phyloP scores from a whole-genome alignment of 1,140 invertebrate species.

The Drosophila pectinifera region DNA sequence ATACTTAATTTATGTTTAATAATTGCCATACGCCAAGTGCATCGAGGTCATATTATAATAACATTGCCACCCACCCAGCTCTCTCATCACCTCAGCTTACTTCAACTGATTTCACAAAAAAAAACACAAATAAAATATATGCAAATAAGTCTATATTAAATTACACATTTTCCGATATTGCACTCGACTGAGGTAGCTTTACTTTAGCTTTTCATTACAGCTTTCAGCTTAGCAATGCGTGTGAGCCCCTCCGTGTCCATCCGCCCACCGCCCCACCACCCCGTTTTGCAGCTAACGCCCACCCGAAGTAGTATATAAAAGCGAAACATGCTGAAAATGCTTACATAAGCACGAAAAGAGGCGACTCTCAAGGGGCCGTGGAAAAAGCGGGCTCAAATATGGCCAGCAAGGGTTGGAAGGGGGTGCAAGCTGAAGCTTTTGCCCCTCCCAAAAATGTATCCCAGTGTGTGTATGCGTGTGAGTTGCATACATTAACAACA shows the following conservation, averaged over 20 bases:
- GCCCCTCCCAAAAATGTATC: constrained; percentile 17
- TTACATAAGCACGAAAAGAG: constrained; percentile 70
- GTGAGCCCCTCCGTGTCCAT: constrained; percentile 14
- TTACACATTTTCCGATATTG: background rate
- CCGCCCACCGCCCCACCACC: background rate
- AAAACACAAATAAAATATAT: background rate
- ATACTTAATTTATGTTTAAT: constrained; percentile 22
- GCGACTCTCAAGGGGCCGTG: constrained; percentile 34
- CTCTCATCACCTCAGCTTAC: background rate
- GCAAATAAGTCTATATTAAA: background rate
- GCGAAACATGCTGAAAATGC: constrained; percentile 79
- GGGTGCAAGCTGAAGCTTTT: constrained; percentile 34
- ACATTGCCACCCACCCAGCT: background rate
- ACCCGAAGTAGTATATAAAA: constrained; percentile 77
- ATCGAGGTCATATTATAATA: background rate
- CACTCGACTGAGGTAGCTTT: background rate
- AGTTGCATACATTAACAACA: constrained; percentile 74
- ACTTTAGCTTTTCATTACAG: background rate
- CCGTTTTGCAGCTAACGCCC: constrained; percentile 35
- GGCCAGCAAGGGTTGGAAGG: background rate
- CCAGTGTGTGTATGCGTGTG: constrained; percentile 34
- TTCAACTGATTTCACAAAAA: background rate
- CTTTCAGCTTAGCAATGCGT: constrained; percentile 23
- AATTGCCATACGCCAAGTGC: constrained; percentile 19
- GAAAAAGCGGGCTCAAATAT: constrained; percentile 7